phyloP scores from a whole-genome alignment of 2,888 invertebrate species.

The Torymus texanus region DNA sequence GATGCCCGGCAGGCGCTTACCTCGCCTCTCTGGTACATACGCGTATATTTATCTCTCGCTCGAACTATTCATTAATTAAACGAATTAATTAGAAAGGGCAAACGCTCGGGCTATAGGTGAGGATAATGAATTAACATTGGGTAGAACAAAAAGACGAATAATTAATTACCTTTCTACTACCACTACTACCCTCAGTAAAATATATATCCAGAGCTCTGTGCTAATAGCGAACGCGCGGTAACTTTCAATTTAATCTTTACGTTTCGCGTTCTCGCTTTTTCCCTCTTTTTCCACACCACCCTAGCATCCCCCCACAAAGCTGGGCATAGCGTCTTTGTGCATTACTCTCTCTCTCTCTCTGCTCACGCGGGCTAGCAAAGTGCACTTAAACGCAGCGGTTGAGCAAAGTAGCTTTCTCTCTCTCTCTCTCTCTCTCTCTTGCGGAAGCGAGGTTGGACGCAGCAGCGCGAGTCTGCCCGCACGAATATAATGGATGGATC shows the following conservation, averaged over 20 bases:
- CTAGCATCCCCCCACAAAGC: constrained; percentile 24
- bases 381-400: constrained; percentile 60
- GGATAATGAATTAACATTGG: constrained; percentile 28
- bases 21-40: too few relatives aligned
- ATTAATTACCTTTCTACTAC: constrained; percentile 19
- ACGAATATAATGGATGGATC: constrained; percentile 50
- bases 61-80: constrained; percentile 38
- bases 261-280: constrained; percentile 31
- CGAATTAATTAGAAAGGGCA: constrained; percentile 23
- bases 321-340: constrained; percentile 51
- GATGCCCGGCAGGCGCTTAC: too few relatives aligned
- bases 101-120: not conserved
- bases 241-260: constrained; percentile 38
- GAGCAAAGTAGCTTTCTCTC: constrained; percentile 42
- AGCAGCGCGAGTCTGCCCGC: not conserved
- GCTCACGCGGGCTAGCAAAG: constrained; percentile 41
- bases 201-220: not conserved
- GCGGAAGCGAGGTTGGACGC: too few relatives aligned
- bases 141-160: constrained; percentile 25
- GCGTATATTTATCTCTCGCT: constrained; percentile 22
- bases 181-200: too few relatives aligned
- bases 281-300: not conserved
- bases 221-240: not conserved
- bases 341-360: constrained; percentile 44
- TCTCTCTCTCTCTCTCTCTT: constrained; percentile 22